These are phyloP conservation scores for Aegypius monachus DNA, from an alignment of 2,113 vertebrate genomes.

Conservation along the genomic window DNA sequence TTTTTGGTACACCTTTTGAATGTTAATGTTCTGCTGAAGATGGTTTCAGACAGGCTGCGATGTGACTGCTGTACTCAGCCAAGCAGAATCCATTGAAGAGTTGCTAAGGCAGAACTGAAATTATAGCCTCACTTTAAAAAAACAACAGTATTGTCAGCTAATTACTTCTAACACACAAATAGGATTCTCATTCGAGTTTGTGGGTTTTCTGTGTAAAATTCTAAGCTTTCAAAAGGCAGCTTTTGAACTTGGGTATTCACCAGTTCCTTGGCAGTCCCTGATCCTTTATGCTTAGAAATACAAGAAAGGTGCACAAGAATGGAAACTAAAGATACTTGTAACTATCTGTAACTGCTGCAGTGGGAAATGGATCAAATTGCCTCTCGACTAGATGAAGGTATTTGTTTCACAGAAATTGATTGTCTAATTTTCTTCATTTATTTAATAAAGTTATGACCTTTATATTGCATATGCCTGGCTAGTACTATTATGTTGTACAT, in stretches of 20 bases:
- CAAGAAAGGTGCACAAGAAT: constrained; percentile 10
- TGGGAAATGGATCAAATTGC: constrained; percentile 64
- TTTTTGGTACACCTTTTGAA: constrained; percentile 6
- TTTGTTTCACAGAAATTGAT: neutral
- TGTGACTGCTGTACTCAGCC: constrained; percentile 32
- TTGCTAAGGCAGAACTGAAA: constrained; percentile 68
- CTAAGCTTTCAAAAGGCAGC: constrained; percentile 13
- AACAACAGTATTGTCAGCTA: neutral
- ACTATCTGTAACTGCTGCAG: constrained; percentile 45
- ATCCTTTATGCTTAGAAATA: neutral
- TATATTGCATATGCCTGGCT: neutral
- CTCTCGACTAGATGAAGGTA: constrained; percentile 69
- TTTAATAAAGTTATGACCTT: neutral
- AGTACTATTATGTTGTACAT: neutral
- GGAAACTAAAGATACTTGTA: constrained; percentile 24
- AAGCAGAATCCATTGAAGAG: constrained; percentile 49
- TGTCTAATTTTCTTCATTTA: neutral
- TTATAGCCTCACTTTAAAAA: constrained; percentile 40
- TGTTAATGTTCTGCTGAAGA: constrained; percentile 59
- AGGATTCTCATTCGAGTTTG: neutral
- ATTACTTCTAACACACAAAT: neutral
- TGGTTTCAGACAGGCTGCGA: constrained; percentile 38
- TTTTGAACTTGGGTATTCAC: neutral
- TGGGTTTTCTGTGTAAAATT: neutral
- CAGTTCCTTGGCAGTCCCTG: neutral